These are phyloP conservation scores for Ceraclea dissimilis DNA, from an alignment of 2,888 invertebrate species.

Conservation along the genomic window DNA sequence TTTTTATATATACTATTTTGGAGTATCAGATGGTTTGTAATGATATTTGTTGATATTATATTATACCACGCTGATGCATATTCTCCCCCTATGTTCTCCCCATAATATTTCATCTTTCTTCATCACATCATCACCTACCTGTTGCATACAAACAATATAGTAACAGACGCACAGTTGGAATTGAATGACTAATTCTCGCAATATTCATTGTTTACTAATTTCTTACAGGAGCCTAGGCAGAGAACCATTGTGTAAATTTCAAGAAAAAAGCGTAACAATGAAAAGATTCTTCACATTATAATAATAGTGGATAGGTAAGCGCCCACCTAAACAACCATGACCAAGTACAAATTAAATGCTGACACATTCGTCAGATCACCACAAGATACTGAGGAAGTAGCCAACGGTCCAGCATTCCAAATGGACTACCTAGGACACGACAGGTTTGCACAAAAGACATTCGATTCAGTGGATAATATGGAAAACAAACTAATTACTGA, in stretches of 20 bases:
- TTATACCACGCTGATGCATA: too few relatives aligned
- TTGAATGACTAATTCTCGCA: too few relatives aligned
- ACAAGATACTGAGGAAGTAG: constrained; percentile 32
- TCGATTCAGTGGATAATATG: constrained; percentile 10
- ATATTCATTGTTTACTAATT: too few relatives aligned
- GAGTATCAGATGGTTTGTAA: too few relatives aligned
- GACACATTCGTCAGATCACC: constrained; percentile 33
- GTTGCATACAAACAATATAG: too few relatives aligned
- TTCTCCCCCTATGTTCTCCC: too few relatives aligned
- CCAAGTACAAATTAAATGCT: constrained; percentile 50
- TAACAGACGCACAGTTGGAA: too few relatives aligned
- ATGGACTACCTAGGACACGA: constrained; percentile 1
- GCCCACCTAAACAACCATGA: constrained; percentile 36
- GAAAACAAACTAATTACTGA: background rate
- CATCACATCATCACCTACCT: too few relatives aligned
- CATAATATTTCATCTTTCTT: too few relatives aligned
- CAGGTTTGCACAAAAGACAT: constrained; percentile 18
- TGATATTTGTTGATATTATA: too few relatives aligned
- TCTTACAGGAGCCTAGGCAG: background rate
- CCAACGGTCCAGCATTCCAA: background rate
- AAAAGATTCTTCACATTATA: too few relatives aligned
- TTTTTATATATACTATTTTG: too few relatives aligned
- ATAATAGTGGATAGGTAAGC: background rate
- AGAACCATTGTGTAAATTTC: background rate
- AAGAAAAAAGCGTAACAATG: background rate